These are phyloP conservation scores for Psammodynastes pulverulentus DNA, from an alignment of 2,113 vertebrate species.

Conservation along the genomic window DNA sequence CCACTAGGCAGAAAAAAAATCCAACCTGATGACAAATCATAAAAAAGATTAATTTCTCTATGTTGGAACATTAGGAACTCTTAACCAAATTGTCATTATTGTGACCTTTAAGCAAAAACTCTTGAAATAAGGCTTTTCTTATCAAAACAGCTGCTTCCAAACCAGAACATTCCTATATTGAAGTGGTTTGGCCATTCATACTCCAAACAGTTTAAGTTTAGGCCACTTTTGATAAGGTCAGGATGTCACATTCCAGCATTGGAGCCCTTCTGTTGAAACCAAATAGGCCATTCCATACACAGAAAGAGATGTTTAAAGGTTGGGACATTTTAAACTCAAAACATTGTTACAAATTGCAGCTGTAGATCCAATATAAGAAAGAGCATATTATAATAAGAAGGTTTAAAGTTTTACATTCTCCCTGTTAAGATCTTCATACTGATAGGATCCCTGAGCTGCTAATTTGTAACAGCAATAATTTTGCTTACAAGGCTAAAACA, in stretches of 20 bases:
- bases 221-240: not conserved
- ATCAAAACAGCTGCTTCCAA: not conserved
- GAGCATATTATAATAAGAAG: not conserved
- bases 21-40: not conserved
- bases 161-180: not conserved
- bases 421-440: not conserved
- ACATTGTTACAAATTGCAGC: not conserved
- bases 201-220: not conserved
- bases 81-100: not conserved
- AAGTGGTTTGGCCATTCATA: not conserved
- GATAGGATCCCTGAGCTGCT: not conserved
- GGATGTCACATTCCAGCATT: not conserved
- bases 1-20: not conserved
- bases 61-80: not conserved
- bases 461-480: not conserved
- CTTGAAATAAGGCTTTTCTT: not conserved
- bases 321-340: not conserved
- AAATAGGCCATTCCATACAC: not conserved
- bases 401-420: not conserved
- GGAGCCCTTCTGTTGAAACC: not conserved
- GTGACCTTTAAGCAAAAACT: not conserved
- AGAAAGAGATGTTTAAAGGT: not conserved
- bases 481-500: not conserved
- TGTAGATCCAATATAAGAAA: not conserved
- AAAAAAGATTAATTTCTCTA: not conserved